phyloP scores from a whole-genome alignment of 2,888 invertebrate genomes.

The Prosapia bicincta region DNA sequence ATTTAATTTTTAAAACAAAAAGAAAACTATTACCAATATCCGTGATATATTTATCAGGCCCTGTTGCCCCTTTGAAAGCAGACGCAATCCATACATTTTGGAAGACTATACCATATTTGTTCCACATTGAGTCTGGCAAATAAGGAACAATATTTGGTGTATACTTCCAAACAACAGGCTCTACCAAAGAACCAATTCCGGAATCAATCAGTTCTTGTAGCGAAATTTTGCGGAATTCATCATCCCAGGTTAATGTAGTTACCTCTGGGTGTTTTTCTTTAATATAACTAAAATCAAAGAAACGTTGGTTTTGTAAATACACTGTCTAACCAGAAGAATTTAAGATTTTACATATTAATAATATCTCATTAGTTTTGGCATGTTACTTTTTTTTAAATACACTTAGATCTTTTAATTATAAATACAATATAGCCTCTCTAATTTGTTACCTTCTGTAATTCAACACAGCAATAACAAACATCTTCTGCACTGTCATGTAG shows the following conservation, averaged over 20 bases:
- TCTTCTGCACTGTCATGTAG: too few relatives aligned
- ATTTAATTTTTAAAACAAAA: too few relatives aligned
- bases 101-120: slow-evolving; percentile 59
- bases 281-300: slow-evolving; percentile 44
- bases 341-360: too few relatives aligned
- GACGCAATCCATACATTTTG: slow-evolving; percentile 73
- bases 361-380: too few relatives aligned
- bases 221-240: slow-evolving; percentile 64
- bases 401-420: too few relatives aligned
- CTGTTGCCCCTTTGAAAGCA: slow-evolving; percentile 79
- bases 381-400: too few relatives aligned
- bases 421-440: too few relatives aligned
- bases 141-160: slow-evolving; percentile 47
- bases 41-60: slow-evolving; percentile 51
- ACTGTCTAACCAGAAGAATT: too few relatives aligned
- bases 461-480: too few relatives aligned
- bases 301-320: too few relatives aligned
- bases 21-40: slow-evolving; percentile 50
- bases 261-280: slow-evolving; percentile 51
- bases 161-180: slow-evolving; percentile 73
- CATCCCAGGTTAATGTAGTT: slow-evolving; percentile 75
- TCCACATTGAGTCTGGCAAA: slow-evolving; percentile 52
- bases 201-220: slow-evolving; percentile 49
- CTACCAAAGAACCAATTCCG: slow-evolving; percentile 51
- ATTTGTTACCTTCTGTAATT: too few relatives aligned